Evolutionary conservation across 1,140 invertebrate species (phyloP), one percentile per base, ranked within the genome.

Genomic region (Hesperophylax magnus): DNA sequence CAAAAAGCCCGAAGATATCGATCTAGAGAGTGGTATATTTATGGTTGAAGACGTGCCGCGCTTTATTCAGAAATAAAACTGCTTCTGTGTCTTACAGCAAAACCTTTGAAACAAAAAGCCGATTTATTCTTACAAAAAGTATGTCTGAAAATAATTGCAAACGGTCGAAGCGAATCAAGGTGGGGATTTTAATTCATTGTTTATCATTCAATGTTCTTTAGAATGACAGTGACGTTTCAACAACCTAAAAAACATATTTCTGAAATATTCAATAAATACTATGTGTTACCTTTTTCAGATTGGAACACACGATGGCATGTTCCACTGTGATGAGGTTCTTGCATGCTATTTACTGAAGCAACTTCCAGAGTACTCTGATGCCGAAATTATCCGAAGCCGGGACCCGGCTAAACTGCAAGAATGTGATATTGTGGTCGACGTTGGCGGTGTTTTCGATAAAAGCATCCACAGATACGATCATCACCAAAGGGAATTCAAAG

Each of bases 341-440:
- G 98, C 97, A 4, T 98, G 97, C 88, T 97, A 92, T 85, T 93
- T 99, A 93, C 90, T 99, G 0, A 97, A 96, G 87, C 87, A 92
- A 69, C 87, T 99, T 4, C 95, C 96, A 0, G 88, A 94, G 84
- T 99, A 95, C 87, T 92, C 94, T 85, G 91, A 97, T 91, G 95
- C 97, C 0, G 88, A 93, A 84, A 97, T 99, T 85, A 88, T 98
- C 9, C 93, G 98, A 88, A 94, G 92, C 53, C 86, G 92, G 72
- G 89, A 93, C 84, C 77, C 83, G 54, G 86, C 88, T 11, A 86
- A 95, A 81, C 90, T 99, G 58, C 91, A 95, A 15, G 92, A 92
- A 6, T 99, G 98, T 91, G 97, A 99, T 86, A 94, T 99, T 84
- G 97, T 99, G 22, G 94, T 99, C 5, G 98, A 99, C 91, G 98